phyloP scores from a whole-genome alignment of 2,888 invertebrate species.

The Mantis religiosa region DNA sequence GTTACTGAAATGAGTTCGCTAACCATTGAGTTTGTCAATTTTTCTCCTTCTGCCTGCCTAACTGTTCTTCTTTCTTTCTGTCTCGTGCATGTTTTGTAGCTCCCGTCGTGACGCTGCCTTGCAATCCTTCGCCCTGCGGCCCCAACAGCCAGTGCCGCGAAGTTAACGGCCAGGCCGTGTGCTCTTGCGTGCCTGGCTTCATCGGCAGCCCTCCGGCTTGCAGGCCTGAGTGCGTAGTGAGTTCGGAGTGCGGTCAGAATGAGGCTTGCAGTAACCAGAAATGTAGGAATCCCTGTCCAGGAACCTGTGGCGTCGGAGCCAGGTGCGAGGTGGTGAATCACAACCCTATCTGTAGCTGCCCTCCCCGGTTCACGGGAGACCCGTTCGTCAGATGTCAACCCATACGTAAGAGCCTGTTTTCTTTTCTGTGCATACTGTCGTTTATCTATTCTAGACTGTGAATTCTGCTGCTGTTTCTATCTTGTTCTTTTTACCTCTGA shows the following conservation, averaged over 20 bases:
- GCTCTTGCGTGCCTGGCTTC: conserved; percentile 48
- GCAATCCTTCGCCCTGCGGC: conserved; percentile 54
- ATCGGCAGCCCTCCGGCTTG: conserved; percentile 51
- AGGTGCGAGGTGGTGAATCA: conserved; percentile 71
- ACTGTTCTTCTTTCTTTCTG: background rate
- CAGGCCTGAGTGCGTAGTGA: conserved; percentile 50
- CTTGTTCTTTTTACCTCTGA: background rate
- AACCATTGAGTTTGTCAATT: background rate
- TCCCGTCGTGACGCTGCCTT: conserved; percentile 56
- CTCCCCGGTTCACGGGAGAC: conserved; percentile 65
- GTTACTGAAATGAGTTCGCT: background rate
- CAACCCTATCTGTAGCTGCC: conserved; percentile 72
- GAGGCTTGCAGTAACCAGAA: conserved; percentile 53
- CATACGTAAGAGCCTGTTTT: conserved; percentile 43
- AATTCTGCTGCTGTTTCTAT: background rate
- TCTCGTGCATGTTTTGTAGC: conserved; percentile 33
- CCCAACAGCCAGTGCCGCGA: conserved; percentile 50
- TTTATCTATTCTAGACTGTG: background rate
- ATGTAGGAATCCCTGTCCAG: conserved; percentile 52
- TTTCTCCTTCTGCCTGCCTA: background rate
- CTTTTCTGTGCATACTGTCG: background rate
- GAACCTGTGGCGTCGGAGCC: conserved; percentile 59
- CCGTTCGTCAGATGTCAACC: conserved; percentile 65
- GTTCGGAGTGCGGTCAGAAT: conserved; percentile 50
- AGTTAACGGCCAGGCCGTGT: conserved; percentile 48